These are phyloP conservation scores for Argentina silus DNA, from an alignment of 2,797 vertebrate genomes.

Conservation along the genomic window DNA sequence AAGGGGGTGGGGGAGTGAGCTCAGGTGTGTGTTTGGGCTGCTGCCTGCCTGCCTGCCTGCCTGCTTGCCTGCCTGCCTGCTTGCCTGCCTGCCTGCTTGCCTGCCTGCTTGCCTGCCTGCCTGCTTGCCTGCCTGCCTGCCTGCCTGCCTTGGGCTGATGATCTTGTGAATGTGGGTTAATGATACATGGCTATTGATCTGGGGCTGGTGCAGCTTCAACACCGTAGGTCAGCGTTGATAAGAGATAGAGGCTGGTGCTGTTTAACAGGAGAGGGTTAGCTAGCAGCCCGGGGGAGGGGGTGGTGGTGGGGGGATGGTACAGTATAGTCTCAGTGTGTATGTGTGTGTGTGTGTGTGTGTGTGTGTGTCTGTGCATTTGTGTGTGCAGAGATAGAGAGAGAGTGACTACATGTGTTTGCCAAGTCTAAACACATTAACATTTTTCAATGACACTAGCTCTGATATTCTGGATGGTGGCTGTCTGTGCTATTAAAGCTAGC, in stretches of 20 bases:
- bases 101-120: not conserved
- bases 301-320: not conserved
- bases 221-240: slow-evolving; percentile 37
- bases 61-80: not conserved
- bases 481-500: slow-evolving; percentile 4
- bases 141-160: slow-evolving; percentile 30
- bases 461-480: not conserved
- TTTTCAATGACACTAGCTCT: not conserved
- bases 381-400: not conserved
- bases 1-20: not conserved
- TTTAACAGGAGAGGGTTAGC: not conserved
- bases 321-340: not conserved
- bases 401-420: not conserved
- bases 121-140: not conserved
- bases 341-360: not conserved
- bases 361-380: not conserved
- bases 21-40: slow-evolving; percentile 9
- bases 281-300: not conserved
- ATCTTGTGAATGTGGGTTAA: slow-evolving; percentile 55
- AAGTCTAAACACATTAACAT: not conserved
- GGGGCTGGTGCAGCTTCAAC: slow-evolving; percentile 26
- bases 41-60: not conserved
- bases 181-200: slow-evolving; percentile 60
- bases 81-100: not conserved
- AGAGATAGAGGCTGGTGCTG: not conserved